Conservation (phyloP, 2,113 vertebrate genomes). For the Phrynocephalus versicolor region DNA sequence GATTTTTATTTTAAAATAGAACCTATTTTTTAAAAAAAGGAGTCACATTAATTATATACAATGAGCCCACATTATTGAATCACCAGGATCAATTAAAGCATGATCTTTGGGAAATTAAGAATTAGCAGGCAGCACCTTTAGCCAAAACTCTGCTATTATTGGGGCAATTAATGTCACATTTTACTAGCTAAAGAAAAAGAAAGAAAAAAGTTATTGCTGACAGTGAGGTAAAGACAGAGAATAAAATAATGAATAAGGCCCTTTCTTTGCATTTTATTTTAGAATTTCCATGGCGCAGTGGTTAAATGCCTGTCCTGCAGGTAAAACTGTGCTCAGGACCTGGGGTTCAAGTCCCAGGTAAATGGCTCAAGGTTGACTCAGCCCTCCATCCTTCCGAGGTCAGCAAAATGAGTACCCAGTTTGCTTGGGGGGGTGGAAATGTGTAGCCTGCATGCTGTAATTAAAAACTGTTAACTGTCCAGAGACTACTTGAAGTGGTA, state of each 20-base stretch:
- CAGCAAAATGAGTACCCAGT: too few relatives aligned
- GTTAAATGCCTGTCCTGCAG: too few relatives aligned
- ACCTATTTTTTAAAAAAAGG: background rate
- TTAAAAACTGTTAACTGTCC: too few relatives aligned
- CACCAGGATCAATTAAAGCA: constrained; percentile 23
- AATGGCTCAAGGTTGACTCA: too few relatives aligned
- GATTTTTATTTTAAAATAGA: too few relatives aligned
- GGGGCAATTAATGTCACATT: constrained; percentile 6
- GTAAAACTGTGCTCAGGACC: background rate
- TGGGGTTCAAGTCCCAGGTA: too few relatives aligned
- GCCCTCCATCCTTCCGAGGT: too few relatives aligned
- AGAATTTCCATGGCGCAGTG: background rate
- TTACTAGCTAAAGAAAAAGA: background rate
- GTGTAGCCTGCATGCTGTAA: too few relatives aligned
- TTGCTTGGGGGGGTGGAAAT: too few relatives aligned
- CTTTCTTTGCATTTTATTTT: background rate
- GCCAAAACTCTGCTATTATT: constrained; percentile 25
- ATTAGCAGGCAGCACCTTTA: constrained; percentile 39
- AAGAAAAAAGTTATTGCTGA: background rate
- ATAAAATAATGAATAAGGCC: background rate
- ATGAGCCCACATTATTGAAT: constrained; percentile 32
- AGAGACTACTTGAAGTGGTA: too few relatives aligned
- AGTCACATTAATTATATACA: constrained; percentile 32
- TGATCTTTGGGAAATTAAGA: constrained; percentile 31
- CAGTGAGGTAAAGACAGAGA: background rate